Base-by-base conservation (phyloP, 2,113 vertebrate species). In the Harpagus bidentatus region DNA sequence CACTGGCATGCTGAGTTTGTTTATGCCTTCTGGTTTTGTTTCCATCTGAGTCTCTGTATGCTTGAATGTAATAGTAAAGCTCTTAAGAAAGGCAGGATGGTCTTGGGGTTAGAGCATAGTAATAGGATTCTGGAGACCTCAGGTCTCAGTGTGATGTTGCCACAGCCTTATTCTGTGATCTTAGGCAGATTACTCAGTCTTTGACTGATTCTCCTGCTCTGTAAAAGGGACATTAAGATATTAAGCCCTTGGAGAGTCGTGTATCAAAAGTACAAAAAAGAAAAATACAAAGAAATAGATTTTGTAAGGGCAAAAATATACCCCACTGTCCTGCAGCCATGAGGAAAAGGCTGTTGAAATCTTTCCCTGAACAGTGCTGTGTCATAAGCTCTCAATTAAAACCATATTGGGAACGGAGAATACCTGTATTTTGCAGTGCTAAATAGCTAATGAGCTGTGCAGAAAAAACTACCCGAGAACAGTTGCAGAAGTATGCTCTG, bases 121-220 rank as follows among this genome's bases (percentile, higher is more conserved):
- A 95, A 95, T 87, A 82, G 74, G 89, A 95, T 92, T 95, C 94
- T 90, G 86, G 77, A 93, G 86, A 94, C 88, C 91, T 87, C 48
- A 38, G 78, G 91, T 93, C 95, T 94, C 84, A 47, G 56, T 58
- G 40, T 80, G 91, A 85, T 82, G 86, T 86, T 95, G 66, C 84
- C 74, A 93, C 62, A 93, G 70, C 74, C 70, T 91, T 95, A 20
- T 42, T 93, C 83, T 67, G 71, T 95, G 74, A 96, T 81, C 45
- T 93, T 94, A 55, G 83, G 42, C 90, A 97, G 95, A 82, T 94
- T 86, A 88, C 87, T 96, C 61, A 69, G 72, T 62, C 65, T 95
- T 84, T 95, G 69, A 50, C 93, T 97, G 86, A 90, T 63, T 89
- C 93, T 88, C 32, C 65, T 95, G 84, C 40, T 86, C 80, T 94